These are phyloP conservation scores for Syrista parreyssii DNA, from an alignment of 2,888 invertebrate genomes.

Conservation along the genomic window DNA sequence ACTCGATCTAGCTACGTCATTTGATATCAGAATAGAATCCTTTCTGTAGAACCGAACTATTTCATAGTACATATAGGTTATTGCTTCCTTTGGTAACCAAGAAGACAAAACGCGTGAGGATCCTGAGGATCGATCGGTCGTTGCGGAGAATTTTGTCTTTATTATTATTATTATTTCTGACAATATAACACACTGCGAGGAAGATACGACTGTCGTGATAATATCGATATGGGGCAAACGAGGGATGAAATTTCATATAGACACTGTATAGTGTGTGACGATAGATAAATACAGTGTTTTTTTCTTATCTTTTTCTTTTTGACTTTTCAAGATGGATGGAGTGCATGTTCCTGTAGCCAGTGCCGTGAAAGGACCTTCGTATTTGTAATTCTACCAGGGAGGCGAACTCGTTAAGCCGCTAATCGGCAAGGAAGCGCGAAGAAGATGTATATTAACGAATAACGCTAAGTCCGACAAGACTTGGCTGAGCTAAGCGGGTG, in stretches of 20 bases:
- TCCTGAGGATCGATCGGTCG: neutral
- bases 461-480: neutral
- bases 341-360: neutral
- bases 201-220: conserved; percentile 13
- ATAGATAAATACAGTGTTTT: neutral
- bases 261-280: neutral
- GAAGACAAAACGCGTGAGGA: neutral
- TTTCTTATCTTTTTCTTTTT: neutral
- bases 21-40: too few species aligned
- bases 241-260: conserved; percentile 26
- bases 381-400: neutral
- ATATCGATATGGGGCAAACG: conserved; percentile 29
- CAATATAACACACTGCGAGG: conserved; percentile 1
- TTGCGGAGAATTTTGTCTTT: neutral
- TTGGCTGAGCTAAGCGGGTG: conserved; percentile 24
- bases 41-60: too few species aligned
- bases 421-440: neutral
- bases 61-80: too few species aligned
- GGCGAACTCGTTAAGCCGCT: neutral
- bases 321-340: neutral
- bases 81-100: neutral
- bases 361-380: neutral
- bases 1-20: too few species aligned
- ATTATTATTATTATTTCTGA: conserved; percentile 8
- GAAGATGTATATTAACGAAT: neutral